Base-by-base conservation (phyloP, 1,140 invertebrate species). In the Ladona fulva region DNA sequence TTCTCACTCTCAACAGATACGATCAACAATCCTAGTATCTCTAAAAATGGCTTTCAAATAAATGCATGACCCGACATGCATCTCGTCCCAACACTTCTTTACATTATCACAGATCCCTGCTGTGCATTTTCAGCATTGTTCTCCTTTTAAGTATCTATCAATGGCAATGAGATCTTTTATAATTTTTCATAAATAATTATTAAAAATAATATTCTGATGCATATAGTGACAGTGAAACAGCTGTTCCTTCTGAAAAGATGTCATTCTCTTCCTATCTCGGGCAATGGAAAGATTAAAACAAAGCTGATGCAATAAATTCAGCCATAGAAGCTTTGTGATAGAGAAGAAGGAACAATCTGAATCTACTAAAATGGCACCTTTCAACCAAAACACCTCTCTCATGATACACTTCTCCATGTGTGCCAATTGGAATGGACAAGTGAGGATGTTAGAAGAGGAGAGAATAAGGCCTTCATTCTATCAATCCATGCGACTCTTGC, bases 401-500 rank as follows among this genome's bases (percentile, higher is more conserved):
- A 66, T 66, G 14, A 16, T 66, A 37, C 52, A 19, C 52, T 66
- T 66, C 52, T 66, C 52, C 52, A 66, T 19, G 3, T 16, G 52
- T 22, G n/a, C 52, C 52, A 66, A 16, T 52, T 11, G 44, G 44
- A 52, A 52, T 66, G 52, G 52, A 66, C 52, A 66, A 66, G 52
- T 19, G 52, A 66, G 52, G 52, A 66, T 19, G n/a, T 16, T 66
- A 66, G 16, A 66, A 6, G n/a, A 66, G n/a, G n/a, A 19, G 44
- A 19, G 19, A 22, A 22, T 19, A 66, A 19, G 52, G 16, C 52
- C 52, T 66, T 16, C 52, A 19, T 16, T 19, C 16, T 16, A 66
- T 66, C 12, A 79, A 74, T 79, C 77, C 74, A 79, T 66, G 19
- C 79, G 74, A 78, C 81, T 81, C 82, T 85, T 86, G 80, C 81